Conservation (phyloP, 2,888 invertebrate genomes). For the Himalopsyche anomala region DNA sequence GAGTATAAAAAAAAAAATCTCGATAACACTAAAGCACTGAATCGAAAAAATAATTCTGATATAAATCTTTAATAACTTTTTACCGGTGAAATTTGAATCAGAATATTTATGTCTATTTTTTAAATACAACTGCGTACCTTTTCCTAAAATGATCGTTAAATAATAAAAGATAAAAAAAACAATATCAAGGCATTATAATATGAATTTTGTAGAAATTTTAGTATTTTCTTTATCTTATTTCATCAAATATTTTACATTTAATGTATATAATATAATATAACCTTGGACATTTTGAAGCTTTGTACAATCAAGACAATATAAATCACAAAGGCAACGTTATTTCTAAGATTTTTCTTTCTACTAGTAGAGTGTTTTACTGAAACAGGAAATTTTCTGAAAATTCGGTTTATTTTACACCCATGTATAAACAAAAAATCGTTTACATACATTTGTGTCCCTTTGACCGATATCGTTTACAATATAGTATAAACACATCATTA, state of each 20-base stretch:
- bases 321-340: slow-evolving; percentile 58
- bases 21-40: too few relatives aligned
- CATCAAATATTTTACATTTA: not conserved
- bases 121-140: too few relatives aligned
- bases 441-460: not conserved
- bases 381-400: not conserved
- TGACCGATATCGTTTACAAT: not conserved
- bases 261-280: not conserved
- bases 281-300: slow-evolving; percentile 29
- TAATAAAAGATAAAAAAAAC: too few relatives aligned
- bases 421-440: not conserved
- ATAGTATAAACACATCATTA: too few relatives aligned
- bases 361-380: not conserved
- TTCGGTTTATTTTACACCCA: not conserved
- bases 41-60: too few relatives aligned
- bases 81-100: too few relatives aligned
- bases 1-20: too few relatives aligned
- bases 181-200: too few relatives aligned
- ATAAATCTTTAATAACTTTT: too few relatives aligned
- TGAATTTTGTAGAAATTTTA: too few relatives aligned
- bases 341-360: slow-evolving; percentile 48
- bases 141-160: too few relatives aligned
- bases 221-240: not conserved
- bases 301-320: slow-evolving; percentile 60
- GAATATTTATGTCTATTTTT: too few relatives aligned